Evolutionary conservation across 2,888 invertebrate genomes (phyloP), one percentile per base, ranked within the genome.

Genomic region (Crossocerus cetratus): DNA sequence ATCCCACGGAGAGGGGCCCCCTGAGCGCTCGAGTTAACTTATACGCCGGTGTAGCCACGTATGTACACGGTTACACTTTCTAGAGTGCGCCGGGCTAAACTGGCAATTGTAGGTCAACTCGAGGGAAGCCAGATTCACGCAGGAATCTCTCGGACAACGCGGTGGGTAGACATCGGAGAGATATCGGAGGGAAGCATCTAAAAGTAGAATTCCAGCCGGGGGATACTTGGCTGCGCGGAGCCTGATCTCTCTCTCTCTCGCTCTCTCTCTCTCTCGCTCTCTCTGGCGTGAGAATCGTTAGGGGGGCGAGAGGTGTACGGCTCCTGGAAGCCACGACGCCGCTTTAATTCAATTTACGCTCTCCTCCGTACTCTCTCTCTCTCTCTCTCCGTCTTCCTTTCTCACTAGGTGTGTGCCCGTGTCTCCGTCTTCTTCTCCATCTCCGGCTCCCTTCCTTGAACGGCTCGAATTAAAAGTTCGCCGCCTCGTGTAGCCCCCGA

Each of bases 281-380:
- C 43, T 43, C 67, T 65, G 78, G 76, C 83, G 80, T 84, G 79
- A 77, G 82, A 80, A 84, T 83, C 75, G 77, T 78, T 79, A 64
- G 79, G 71, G 57, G 44, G 43, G 59, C 69, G 65, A 59, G 65
- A 58, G 59, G 60, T 55, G 61, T 49, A 53, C 23, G 49, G 44
- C 60, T 63, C 59, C 58, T 32, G 32, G 49, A 57, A 59, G 57
- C 67, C 59, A 32, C 74, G 73, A 65, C 62, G 70, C 42, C 62
- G 70, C 43, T 72, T 80, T 77, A 69, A 76, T 77, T 77, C 69
- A 72, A 74, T 77, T 81, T 69, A 70, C 70, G 54, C 53, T 5
- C 68, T 74, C 70, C 65, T 16, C 49, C n/a, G n/a, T 69, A 70
- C 70, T 45, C 53, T 5, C 68, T 74, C 70, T 16, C 49, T 2